Evolutionary conservation across 1,140 invertebrate genomes (phyloP), one percentile per base, ranked within the genome.

Genomic region (Papilio polytes): DNA sequence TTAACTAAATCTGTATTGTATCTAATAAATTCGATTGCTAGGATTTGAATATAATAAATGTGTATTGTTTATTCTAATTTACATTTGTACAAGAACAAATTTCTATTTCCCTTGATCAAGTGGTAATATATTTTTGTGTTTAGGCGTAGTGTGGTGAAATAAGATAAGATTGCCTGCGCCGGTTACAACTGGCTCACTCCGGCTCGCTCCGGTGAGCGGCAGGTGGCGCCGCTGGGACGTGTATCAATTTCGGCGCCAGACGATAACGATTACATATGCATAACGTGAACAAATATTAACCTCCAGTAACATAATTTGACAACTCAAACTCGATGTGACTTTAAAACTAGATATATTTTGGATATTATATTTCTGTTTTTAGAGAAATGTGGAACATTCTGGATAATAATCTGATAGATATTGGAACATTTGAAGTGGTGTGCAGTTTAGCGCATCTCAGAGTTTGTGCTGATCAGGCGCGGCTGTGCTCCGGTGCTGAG

Each of bases 191-290:
- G 46, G 46, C 13, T 48, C 3, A 48, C 12, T 48, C 46, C 46
- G 46, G 46, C 13, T 48, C 13, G 13, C 46, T 48, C 46, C 4
- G 46, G 51, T 53, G n/a, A 18, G 18, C 18, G 51, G 59, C 12
- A 26, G 12, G 26, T 66, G 20, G 26, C 59, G 59, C 3, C 59
- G 13, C 22, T 66, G 59, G 22, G 22, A 18, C 12, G 59, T 26
- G 13, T 26, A 66, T 66, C 22, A 66, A 66, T 66, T 66, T 59
- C 31, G 22, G 4, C 10, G n/a, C 22, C 26, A 31, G 59, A 70
- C 63, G 59, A 4, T 66, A 66, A 66, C 9, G 2, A 70, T 31
- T 70, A 70, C 63, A 26, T 70, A 70, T 70, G 26, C 63, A 70
- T 70, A 31, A 70, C 7, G 20, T 22, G 8, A 22, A 22, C 59